Percentiles rank a stretch among this genome's conserved stretches.
phyloP scores from a whole-genome alignment of 1,140 invertebrate genomes.

The Eumeta japonica region DNA sequence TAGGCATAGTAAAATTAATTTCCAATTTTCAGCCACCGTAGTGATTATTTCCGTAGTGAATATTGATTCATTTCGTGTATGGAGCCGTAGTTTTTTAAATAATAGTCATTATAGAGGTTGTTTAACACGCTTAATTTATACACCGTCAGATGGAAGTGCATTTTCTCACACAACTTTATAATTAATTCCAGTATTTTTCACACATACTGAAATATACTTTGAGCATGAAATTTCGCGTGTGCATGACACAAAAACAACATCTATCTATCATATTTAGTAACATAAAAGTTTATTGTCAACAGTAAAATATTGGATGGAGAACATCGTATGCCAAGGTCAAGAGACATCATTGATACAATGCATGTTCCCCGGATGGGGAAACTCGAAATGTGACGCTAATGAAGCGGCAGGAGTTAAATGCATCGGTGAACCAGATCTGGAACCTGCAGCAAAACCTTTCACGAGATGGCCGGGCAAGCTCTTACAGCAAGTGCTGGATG shows the following conservation, averaged over 20 bases:
- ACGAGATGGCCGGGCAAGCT: slow-evolving; percentile 25
- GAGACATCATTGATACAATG: slow-evolving; percentile 73
- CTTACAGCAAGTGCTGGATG: slow-evolving; percentile 42
- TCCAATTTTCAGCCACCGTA: no score
- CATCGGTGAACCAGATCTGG: slow-evolving; percentile 25
- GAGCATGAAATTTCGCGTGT: no score
- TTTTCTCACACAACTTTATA: neutral
- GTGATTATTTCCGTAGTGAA: no score
- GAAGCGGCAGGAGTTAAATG: slow-evolving; percentile 86
- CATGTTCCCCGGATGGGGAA: slow-evolving; percentile 80
- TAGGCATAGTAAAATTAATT: no score
- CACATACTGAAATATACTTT: neutral
- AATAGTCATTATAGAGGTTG: no score
- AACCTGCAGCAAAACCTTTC: slow-evolving; percentile 12
- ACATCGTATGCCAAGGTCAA: slow-evolving; percentile 79
- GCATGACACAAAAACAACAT: no score
- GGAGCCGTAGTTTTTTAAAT: no score
- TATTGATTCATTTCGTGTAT: no score
- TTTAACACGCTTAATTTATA: slow-evolving; percentile 1
- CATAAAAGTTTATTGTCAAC: slow-evolving; percentile 14
- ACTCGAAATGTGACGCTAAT: slow-evolving; percentile 71
- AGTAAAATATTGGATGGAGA: slow-evolving; percentile 88
- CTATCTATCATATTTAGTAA: no score
- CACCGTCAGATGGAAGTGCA: neutral
- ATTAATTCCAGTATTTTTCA: neutral